These are phyloP conservation scores for Dorcus parallelipipedus DNA, from an alignment of 2,888 invertebrate genomes.

Conservation along the genomic window DNA sequence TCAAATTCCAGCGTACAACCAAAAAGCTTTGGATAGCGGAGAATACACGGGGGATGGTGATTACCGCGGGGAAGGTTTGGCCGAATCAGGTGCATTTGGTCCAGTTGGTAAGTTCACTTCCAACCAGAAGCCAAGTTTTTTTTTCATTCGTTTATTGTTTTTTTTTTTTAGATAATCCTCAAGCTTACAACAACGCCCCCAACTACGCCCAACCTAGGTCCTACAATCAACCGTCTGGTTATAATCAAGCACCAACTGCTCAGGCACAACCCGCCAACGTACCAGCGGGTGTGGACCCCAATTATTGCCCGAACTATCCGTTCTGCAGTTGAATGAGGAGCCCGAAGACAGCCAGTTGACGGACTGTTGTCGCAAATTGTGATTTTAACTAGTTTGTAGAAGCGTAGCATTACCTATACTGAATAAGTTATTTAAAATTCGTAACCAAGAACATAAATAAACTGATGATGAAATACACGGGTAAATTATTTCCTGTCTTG, in stretches of 20 bases:
- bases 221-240: slow-evolving; percentile 25
- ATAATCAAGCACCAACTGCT: slow-evolving; percentile 23
- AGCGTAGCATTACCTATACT: too few relatives aligned
- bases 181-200: slow-evolving; percentile 23
- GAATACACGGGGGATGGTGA: slow-evolving; percentile 47
- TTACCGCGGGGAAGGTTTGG: slow-evolving; percentile 48
- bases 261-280: slow-evolving; percentile 35
- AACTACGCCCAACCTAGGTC: slow-evolving; percentile 20
- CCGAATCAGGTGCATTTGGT: slow-evolving; percentile 45
- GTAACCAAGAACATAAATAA: neutral
- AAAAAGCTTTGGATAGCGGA: slow-evolving; percentile 38
- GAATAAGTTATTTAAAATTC: slow-evolving; percentile 1
- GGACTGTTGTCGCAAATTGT: slow-evolving; percentile 5
- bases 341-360: neutral
- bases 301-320: slow-evolving; percentile 47
- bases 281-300: slow-evolving; percentile 46
- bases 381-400: slow-evolving; percentile 4
- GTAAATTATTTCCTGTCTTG: too few relatives aligned
- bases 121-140: neutral
- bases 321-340: slow-evolving; percentile 42
- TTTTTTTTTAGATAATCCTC: slow-evolving; percentile 8
- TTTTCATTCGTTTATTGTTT: neutral
- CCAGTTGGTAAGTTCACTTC: slow-evolving; percentile 5
- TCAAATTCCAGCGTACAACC: slow-evolving; percentile 6
- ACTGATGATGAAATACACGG: too few relatives aligned